These are phyloP conservation scores for Mechanitis messenoides DNA, from an alignment of 2,888 invertebrate species.

Conservation along the genomic window DNA sequence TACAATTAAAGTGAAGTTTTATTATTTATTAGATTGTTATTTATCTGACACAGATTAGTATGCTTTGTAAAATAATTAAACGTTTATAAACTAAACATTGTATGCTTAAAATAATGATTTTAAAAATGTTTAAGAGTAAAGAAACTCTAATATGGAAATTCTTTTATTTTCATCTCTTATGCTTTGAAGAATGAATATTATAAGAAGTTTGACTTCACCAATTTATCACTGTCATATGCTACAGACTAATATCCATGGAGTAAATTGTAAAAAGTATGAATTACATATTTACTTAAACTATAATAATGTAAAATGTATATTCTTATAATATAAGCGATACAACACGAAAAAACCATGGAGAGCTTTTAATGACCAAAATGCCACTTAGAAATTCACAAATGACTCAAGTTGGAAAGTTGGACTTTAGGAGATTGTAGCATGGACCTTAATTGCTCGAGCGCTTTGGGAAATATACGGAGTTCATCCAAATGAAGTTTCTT, in stretches of 20 bases:
- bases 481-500: not conserved
- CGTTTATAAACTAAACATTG: not conserved
- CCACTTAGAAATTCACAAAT: slow-evolving; percentile 21
- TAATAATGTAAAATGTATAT: not conserved
- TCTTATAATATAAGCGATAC: not conserved
- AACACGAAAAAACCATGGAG: slow-evolving; percentile 10
- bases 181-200: not conserved
- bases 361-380: slow-evolving; percentile 16
- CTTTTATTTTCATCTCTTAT: not conserved
- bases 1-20: not conserved
- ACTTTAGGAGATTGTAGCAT: slow-evolving; percentile 15
- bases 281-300: no score
- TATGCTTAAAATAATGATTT: not conserved
- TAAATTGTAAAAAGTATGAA: no score
- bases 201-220: not conserved
- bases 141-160: not conserved
- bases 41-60: not conserved
- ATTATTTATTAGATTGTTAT: not conserved
- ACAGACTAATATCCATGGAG: not conserved
- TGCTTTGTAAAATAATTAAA: not conserved
- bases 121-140: not conserved
- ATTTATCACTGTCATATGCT: slow-evolving; percentile 2
- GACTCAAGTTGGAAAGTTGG: slow-evolving; percentile 14
- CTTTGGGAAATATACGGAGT: slow-evolving; percentile 18
- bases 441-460: slow-evolving; percentile 20